Evolutionary conservation across 1,140 invertebrate genomes (phyloP).

Genomic region (Mamestra configurata): DNA sequence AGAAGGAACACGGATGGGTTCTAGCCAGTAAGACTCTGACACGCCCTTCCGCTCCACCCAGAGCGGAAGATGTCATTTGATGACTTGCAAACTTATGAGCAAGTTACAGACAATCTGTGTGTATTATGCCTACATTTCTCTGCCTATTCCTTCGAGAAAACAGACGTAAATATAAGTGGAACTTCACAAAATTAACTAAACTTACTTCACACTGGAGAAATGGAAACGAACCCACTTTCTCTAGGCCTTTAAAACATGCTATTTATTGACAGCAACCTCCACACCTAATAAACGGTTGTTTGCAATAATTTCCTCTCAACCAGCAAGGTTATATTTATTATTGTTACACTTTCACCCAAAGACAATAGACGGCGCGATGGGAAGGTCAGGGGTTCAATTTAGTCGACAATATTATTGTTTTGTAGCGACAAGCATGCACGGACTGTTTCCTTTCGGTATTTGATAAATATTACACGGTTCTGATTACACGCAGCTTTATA

Average conservation of each 20-base stretch:
- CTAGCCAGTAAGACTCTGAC: too few relatives aligned
- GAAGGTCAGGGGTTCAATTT: conserved; percentile 27
- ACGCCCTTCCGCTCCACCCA: too few relatives aligned
- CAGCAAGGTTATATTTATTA: conserved; percentile 22
- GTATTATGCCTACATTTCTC: too few relatives aligned
- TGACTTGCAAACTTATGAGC: too few relatives aligned
- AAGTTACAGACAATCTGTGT: too few relatives aligned
- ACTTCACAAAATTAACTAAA: too few relatives aligned
- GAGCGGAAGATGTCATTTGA: too few relatives aligned
- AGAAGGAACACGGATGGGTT: too few relatives aligned
- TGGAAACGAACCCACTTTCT: not conserved
- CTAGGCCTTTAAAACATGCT: not conserved
- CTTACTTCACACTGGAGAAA: too few relatives aligned
- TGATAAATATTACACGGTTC: not conserved
- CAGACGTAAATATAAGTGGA: too few relatives aligned
- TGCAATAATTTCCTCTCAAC: not conserved
- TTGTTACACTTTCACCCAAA: conserved; percentile 36
- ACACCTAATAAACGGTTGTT: not conserved
- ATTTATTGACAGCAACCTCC: not conserved
- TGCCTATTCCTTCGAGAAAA: too few relatives aligned
- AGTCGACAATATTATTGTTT: not conserved
- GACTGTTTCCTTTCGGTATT: not conserved
- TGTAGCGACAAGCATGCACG: not conserved
- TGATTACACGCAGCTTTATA: too few relatives aligned
- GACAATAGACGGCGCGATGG: conserved; percentile 12